These are phyloP conservation scores for Apeira syringaria DNA, from an alignment of 2,888 invertebrate species.

Conservation along the genomic window DNA sequence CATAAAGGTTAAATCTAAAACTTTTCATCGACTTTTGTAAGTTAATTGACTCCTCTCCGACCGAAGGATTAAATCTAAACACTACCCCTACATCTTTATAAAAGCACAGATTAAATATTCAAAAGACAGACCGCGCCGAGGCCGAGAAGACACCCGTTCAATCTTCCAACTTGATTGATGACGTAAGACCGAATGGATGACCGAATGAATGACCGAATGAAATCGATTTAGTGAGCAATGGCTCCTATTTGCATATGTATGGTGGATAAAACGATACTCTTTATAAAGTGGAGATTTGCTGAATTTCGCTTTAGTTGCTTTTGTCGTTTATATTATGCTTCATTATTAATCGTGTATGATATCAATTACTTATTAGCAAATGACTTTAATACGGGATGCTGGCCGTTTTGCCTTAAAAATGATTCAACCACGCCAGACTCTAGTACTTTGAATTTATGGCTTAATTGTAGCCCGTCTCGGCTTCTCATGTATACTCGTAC, in stretches of 20 bases:
- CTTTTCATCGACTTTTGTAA: no score
- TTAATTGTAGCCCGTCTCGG: no score
- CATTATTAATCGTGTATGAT: no score
- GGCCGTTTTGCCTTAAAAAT: no score
- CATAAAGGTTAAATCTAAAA: no score
- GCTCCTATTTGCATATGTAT: slow-evolving; percentile 74
- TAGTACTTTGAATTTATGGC: no score
- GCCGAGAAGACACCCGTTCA: slow-evolving; percentile 54
- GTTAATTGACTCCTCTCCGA: background rate
- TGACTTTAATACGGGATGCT: no score
- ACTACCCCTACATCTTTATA: slow-evolving; percentile 17
- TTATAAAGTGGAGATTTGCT: slow-evolving; percentile 29
- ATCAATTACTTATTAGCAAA: no score
- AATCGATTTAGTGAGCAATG: slow-evolving; percentile 75
- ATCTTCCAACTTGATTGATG: slow-evolving; percentile 74
- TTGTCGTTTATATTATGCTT: slow-evolving; percentile 2
- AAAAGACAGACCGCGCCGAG: slow-evolving; percentile 29
- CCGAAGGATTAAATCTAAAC: slow-evolving; percentile 5
- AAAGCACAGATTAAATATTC: slow-evolving; percentile 26
- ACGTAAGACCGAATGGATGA: slow-evolving; percentile 46
- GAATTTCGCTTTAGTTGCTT: slow-evolving; percentile 27
- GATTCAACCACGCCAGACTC: no score
- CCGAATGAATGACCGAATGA: slow-evolving; percentile 61
- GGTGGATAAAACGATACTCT: slow-evolving; percentile 47
- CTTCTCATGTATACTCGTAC: no score